phyloP scores from a whole-genome alignment of 2,888 invertebrate genomes.

The Galerucella calmariensis region DNA sequence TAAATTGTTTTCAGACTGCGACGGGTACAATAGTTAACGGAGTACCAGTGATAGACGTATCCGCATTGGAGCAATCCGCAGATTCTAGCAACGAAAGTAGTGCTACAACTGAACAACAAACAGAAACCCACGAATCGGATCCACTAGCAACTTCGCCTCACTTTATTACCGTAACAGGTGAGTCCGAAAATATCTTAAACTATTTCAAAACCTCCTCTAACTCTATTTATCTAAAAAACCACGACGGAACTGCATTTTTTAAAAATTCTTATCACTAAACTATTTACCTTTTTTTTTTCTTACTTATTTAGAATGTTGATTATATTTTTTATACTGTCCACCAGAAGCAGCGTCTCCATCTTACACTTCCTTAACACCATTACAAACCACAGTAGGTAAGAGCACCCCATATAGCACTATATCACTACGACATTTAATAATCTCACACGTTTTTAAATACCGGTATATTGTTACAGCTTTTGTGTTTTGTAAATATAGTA shows the following conservation, averaged over 20 bases:
- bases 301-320: constrained; percentile 39
- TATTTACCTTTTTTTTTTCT: not conserved
- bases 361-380: constrained; percentile 69
- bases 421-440: too few relatives aligned
- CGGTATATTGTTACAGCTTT: too few relatives aligned
- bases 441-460: too few relatives aligned
- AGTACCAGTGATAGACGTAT: constrained; percentile 65
- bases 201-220: not conserved
- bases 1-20: constrained; percentile 50
- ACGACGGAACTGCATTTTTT: too few relatives aligned
- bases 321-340: constrained; percentile 59
- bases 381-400: constrained; percentile 68
- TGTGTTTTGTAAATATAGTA: too few relatives aligned
- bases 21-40: constrained; percentile 61
- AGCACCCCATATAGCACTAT: constrained; percentile 49
- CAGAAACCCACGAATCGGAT: constrained; percentile 67
- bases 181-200: not conserved
- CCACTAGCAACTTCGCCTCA: constrained; percentile 69
- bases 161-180: constrained; percentile 80
- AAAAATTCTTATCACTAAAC: too few relatives aligned
- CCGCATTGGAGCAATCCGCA: constrained; percentile 68
- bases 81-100: constrained; percentile 71
- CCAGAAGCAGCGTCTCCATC: constrained; percentile 68
- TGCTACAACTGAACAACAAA: constrained; percentile 44
- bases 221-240: not conserved